phyloP scores from a whole-genome alignment of 2,888 invertebrate species.

The Cerceris rybyensis region DNA sequence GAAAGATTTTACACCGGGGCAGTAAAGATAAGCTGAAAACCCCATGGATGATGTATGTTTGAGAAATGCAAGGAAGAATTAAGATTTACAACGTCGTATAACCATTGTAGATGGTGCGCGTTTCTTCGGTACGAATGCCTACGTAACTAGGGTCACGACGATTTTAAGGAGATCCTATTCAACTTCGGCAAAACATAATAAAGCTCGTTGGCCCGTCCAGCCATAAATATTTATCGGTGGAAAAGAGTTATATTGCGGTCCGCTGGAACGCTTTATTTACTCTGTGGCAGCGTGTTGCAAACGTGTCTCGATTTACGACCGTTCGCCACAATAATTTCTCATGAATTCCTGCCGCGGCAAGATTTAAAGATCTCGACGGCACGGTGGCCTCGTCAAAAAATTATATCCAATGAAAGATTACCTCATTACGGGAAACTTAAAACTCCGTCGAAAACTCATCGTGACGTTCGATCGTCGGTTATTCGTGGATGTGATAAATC shows the following conservation, averaged over 20 bases:
- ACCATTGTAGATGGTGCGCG: constrained; percentile 49
- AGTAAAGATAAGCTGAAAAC: constrained; percentile 64
- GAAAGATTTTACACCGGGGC: constrained; percentile 45
- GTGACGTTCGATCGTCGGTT: no score
- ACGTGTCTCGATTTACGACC: constrained; percentile 58
- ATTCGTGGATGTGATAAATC: not conserved
- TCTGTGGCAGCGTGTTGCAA: constrained; percentile 48
- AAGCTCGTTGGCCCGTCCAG: constrained; percentile 45
- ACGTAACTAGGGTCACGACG: constrained; percentile 49
- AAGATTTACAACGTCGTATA: constrained; percentile 68
- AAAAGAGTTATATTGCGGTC: constrained; percentile 48
- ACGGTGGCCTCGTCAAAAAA: not conserved
- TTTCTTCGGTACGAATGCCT: constrained; percentile 29
- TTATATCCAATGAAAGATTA: not conserved
- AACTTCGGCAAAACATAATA: constrained; percentile 53
- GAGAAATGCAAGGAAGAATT: constrained; percentile 60
- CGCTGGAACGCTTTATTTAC: constrained; percentile 61
- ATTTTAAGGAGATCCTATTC: constrained; percentile 55
- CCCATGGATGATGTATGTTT: constrained; percentile 59
- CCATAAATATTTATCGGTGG: constrained; percentile 63
- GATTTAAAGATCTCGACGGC: not conserved
- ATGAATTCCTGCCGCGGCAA: constrained; percentile 27
- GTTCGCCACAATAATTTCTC: constrained; percentile 34
- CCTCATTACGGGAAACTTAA: not conserved
- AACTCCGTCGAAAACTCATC: no score